Evolutionary conservation across 2,113 vertebrate species (phyloP), one percentile per base, ranked within the genome.

Genomic region (Cyprinus carpio): DNA sequence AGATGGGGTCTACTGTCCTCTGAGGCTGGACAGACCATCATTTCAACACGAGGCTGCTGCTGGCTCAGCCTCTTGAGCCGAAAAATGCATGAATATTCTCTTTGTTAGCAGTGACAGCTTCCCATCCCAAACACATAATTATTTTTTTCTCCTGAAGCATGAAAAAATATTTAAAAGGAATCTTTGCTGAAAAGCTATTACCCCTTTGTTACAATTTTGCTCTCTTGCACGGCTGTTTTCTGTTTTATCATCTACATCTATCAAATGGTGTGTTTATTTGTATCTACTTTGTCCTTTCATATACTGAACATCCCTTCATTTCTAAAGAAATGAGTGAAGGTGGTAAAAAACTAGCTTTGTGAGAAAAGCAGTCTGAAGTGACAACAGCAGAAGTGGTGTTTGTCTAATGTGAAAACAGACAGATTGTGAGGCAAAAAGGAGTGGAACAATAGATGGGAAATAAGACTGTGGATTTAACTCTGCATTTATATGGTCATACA

Each of bases 41-140:
- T 88, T 85, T 85, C 13, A 46, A 43, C 13, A 27, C 65, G 15
- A 13, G 56, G 46, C 62, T 88, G 40, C 83, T 83, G 74, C 65
- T 69, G 71, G 71, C 46, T 49, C n/a, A 75, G 18, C 65, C 72
- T 75, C 78, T 51, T 37, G 78, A 58, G 23, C 72, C 29, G 51
- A 51, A 15, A 74, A 78, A 51, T 60, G 62, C 11, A 49, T 78
- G 72, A 77, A 49, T 49, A 76, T 76, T 86, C 23, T 62, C 56
- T 62, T 62, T 62, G 76, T 79, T 79, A n/a, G 11, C 58, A 13
- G 23, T 62, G 31, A 62, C 56, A 15, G 56, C 56, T 60, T 78
- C 27, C 49, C 15, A 2, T 11, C 15, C 29, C 11, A 78, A 83
- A 71, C 76, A 43, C 46, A 56, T 25, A 20, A 62, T 31, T 37